These are phyloP conservation scores for Pollenia griseotomentosa DNA, from an alignment of 2,888 invertebrate genomes.

Conservation along the genomic window DNA sequence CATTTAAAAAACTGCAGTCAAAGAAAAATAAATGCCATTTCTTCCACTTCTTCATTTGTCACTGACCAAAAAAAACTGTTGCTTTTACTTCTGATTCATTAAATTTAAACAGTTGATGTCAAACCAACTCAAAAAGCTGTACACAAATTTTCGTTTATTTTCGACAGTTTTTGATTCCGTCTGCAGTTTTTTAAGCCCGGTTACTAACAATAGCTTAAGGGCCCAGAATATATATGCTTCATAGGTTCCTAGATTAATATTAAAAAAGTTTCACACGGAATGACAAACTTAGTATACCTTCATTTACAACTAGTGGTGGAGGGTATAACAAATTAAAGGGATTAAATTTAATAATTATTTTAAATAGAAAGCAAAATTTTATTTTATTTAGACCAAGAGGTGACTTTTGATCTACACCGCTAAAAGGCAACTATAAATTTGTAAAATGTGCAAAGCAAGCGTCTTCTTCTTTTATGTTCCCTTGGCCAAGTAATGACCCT, in stretches of 20 bases:
- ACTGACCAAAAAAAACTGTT: too few species aligned
- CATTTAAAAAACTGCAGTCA: too few species aligned
- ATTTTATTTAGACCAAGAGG: slow-evolving; percentile 27
- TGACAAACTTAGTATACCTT: not conserved
- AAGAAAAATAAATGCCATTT: too few species aligned
- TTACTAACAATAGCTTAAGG: too few species aligned
- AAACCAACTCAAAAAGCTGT: too few species aligned
- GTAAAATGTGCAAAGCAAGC: slow-evolving; percentile 44
- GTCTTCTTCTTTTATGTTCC: not conserved
- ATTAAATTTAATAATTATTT: not conserved
- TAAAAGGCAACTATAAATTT: not conserved
- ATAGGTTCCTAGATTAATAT: not conserved
- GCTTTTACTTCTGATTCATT: too few species aligned
- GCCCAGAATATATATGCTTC: too few species aligned
- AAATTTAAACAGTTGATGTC: too few species aligned
- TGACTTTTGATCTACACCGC: slow-evolving; percentile 56
- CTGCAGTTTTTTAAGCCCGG: too few species aligned
- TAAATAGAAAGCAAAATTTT: not conserved
- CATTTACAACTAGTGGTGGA: not conserved
- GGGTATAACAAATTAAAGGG: not conserved
- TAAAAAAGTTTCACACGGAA: not conserved
- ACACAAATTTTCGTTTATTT: too few species aligned
- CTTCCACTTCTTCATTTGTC: too few species aligned
- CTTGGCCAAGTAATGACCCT: not conserved
- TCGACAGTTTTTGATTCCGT: too few species aligned